These are phyloP conservation scores for Zenarchopterus dispar DNA, from an alignment of 2,797 vertebrate genomes.

Conservation along the genomic window DNA sequence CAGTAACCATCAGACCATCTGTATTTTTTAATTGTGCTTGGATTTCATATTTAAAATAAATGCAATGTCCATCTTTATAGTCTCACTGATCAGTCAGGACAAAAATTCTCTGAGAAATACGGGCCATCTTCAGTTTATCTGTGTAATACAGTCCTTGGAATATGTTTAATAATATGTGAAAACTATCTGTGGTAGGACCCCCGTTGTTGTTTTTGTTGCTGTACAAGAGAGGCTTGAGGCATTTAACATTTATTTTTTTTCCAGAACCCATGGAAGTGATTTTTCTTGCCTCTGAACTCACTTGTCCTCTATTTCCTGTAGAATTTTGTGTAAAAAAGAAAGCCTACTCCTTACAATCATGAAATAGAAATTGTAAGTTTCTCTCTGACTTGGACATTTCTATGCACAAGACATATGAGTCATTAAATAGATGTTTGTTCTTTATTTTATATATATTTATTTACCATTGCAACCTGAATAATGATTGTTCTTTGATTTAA, in stretches of 20 bases:
- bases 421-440: background rate
- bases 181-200: slow-evolving; percentile 42
- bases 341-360: background rate
- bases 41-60: slow-evolving; percentile 21
- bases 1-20: too few relatives aligned
- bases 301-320: slow-evolving; percentile 51
- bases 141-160: slow-evolving; percentile 32
- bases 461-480: too few relatives aligned
- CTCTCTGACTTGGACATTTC: too few relatives aligned
- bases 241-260: slow-evolving; percentile 35
- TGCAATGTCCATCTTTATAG: slow-evolving; percentile 28
- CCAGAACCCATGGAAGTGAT: slow-evolving; percentile 42
- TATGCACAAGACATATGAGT: too few relatives aligned
- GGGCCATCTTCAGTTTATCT: slow-evolving; percentile 27
- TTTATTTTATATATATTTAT: too few relatives aligned
- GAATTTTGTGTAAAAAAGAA: slow-evolving; percentile 21
- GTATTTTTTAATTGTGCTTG: slow-evolving; percentile 8
- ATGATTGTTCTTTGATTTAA: too few relatives aligned
- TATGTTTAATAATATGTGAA: slow-evolving; percentile 41
- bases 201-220: slow-evolving; percentile 43
- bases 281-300: slow-evolving; percentile 50
- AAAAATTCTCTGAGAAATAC: slow-evolving; percentile 6
- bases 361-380: slow-evolving; percentile 6
- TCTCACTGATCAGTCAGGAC: slow-evolving; percentile 26
- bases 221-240: slow-evolving; percentile 24